These are phyloP conservation scores for Babylonia areolata DNA, from an alignment of 1,140 invertebrate genomes.

Conservation along the genomic window DNA sequence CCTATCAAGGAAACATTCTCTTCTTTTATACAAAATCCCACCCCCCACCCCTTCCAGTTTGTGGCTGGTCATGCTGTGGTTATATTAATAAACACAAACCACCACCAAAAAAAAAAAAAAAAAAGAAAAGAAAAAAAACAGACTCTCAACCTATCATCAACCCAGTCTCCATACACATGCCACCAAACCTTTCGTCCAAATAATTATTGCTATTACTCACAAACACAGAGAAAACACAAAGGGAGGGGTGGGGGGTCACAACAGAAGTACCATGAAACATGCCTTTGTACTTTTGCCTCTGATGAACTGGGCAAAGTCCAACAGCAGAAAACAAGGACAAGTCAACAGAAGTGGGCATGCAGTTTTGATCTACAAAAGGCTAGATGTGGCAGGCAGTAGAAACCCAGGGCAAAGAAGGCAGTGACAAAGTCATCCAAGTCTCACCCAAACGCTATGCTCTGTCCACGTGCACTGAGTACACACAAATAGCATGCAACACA, in stretches of 20 bases:
- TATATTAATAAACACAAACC: no score
- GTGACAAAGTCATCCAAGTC: slow-evolving; percentile 20
- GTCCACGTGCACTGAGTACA: slow-evolving; percentile 16
- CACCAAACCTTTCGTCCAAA: no score
- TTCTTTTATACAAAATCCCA: no score
- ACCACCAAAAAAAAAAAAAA: no score
- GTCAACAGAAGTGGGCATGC: slow-evolving; percentile 7
- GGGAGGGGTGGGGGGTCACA: no score
- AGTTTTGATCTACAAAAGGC: background rate
- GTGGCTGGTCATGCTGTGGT: no score
- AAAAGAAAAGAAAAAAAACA: no score
- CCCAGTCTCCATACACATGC: no score
- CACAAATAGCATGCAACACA: background rate
- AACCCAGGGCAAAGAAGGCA: background rate
- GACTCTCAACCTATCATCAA: no score
- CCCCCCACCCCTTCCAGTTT: no score
- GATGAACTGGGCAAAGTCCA: background rate
- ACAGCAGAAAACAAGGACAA: background rate
- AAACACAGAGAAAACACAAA: background rate
- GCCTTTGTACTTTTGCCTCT: background rate
- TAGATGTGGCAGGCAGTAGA: background rate
- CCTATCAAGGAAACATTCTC: no score
- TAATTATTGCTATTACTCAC: background rate
- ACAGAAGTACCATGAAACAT: slow-evolving; percentile 4
- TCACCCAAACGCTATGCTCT: slow-evolving; percentile 27